Evolutionary conservation across 1,140 invertebrate genomes (phyloP).

Genomic region (Bombus impatiens): DNA sequence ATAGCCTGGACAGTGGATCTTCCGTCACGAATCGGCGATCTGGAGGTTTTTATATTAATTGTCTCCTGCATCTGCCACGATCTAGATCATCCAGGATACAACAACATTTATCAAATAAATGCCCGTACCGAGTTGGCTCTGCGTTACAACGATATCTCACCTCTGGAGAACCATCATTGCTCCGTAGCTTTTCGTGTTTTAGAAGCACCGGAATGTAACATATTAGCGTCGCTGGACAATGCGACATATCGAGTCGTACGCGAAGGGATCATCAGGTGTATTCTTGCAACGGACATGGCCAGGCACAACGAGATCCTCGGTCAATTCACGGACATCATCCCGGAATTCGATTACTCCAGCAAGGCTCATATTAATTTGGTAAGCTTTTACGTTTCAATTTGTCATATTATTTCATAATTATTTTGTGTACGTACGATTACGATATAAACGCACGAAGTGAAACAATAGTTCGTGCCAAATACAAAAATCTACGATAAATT

Average conservation of each 20-base stretch:
- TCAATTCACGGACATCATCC: slow-evolving; percentile 88
- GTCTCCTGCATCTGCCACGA: slow-evolving; percentile 95
- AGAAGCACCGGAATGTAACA: slow-evolving; percentile 90
- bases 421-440: no score
- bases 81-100: slow-evolving; percentile 95
- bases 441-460: no score
- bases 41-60: slow-evolving; percentile 91
- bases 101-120: slow-evolving; percentile 95
- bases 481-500: no score
- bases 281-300: slow-evolving; percentile 94
- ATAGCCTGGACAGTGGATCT: slow-evolving; percentile 90
- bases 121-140: slow-evolving; percentile 92
- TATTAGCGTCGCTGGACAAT: slow-evolving; percentile 87
- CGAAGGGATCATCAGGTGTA: slow-evolving; percentile 93
- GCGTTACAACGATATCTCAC: slow-evolving; percentile 94
- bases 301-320: slow-evolving; percentile 93
- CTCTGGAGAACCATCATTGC: slow-evolving; percentile 95
- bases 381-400: slow-evolving; percentile 74
- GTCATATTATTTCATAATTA: not conserved
- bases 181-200: slow-evolving; percentile 93
- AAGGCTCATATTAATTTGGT: slow-evolving; percentile 91
- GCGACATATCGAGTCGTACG: slow-evolving; percentile 86
- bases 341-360: slow-evolving; percentile 89
- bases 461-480: no score
- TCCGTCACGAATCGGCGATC: slow-evolving; percentile 86